phyloP scores from a whole-genome alignment of 2,888 invertebrate genomes.

The Amphipyra berbera region DNA sequence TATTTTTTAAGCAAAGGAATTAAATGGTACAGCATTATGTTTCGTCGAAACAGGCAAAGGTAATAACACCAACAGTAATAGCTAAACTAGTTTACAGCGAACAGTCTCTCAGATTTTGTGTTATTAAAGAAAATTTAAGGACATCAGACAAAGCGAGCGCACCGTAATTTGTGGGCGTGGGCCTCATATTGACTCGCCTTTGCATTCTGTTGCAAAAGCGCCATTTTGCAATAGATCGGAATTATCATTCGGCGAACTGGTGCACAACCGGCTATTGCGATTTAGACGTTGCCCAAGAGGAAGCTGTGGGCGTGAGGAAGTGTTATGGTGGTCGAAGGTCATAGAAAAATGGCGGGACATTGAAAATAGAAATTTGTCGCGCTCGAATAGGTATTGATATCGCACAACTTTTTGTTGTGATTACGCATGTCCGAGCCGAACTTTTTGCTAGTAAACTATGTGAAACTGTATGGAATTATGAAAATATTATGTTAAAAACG shows the following conservation, averaged over 20 bases:
- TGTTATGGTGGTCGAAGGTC: constrained; percentile 81
- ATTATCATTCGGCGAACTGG: constrained; percentile 88
- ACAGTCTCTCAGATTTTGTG: constrained; percentile 46
- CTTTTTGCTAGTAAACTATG: constrained; percentile 30
- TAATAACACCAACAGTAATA: constrained; percentile 22
- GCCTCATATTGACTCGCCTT: constrained; percentile 81
- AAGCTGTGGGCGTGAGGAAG: constrained; percentile 81
- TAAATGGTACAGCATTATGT: constrained; percentile 11
- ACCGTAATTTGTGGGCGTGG: constrained; percentile 85
- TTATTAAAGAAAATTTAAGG: constrained; percentile 68
- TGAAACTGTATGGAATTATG: constrained; percentile 39
- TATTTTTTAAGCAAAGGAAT: constrained; percentile 11
- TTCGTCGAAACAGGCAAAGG: constrained; percentile 20
- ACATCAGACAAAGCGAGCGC: constrained; percentile 78
- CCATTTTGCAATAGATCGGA: constrained; percentile 85
- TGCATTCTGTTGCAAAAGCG: constrained; percentile 82
- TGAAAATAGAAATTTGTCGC: constrained; percentile 74
- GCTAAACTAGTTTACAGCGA: constrained; percentile 33
- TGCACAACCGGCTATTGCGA: constrained; percentile 84
- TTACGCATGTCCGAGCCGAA: constrained; percentile 42
- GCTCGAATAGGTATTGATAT: constrained; percentile 60
- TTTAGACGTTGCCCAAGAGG: constrained; percentile 77
- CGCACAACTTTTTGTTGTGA: constrained; percentile 46
- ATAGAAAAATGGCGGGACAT: constrained; percentile 72
- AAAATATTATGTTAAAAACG: constrained; percentile 17